A percentile compares a stretch with the other conserved stretches of the same genome.
Evolutionary conservation across 2,797 vertebrate genomes (phyloP).

Genomic region (Passerculus sandwichensis): DNA sequence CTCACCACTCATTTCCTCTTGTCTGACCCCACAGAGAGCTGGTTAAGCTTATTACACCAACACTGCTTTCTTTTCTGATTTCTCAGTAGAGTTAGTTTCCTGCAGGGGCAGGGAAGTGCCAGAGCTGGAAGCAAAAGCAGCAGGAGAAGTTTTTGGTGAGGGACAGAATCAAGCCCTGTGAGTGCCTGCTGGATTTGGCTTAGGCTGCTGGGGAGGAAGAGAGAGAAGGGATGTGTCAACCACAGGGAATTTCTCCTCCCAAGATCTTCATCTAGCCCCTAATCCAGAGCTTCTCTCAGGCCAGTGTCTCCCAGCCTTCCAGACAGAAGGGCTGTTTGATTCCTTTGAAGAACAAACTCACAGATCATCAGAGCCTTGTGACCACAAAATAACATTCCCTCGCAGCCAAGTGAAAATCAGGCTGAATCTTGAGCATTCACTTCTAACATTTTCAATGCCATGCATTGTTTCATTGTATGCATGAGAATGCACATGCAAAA

Average conservation of each 20-base stretch:
- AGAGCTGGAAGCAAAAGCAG: neutral
- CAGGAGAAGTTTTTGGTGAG: neutral
- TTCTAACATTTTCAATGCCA: neutral
- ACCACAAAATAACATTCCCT: neutral
- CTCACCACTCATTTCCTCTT: neutral
- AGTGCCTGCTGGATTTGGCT: neutral
- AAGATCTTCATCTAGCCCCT: neutral
- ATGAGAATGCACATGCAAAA: neutral
- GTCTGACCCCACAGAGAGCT: neutral
- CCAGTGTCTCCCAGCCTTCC: neutral
- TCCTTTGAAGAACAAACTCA: neutral
- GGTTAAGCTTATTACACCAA: neutral
- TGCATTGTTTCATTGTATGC: neutral
- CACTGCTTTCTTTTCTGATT: neutral
- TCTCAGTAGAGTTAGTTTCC: neutral
- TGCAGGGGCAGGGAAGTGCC: neutral
- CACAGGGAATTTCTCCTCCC: neutral
- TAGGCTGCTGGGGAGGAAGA: neutral
- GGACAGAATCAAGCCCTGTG: neutral
- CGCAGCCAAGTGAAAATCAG: neutral
- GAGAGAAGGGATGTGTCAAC: neutral
- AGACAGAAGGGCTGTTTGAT: neutral
- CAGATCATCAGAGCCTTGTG: neutral
- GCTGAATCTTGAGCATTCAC: neutral
- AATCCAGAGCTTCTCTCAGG: neutral